Percentiles rank a stretch among this genome's conserved stretches.
These are phyloP conservation scores for Dinoponera quadriceps DNA, from an alignment of 1,140 invertebrate species.

Conservation along the genomic window DNA sequence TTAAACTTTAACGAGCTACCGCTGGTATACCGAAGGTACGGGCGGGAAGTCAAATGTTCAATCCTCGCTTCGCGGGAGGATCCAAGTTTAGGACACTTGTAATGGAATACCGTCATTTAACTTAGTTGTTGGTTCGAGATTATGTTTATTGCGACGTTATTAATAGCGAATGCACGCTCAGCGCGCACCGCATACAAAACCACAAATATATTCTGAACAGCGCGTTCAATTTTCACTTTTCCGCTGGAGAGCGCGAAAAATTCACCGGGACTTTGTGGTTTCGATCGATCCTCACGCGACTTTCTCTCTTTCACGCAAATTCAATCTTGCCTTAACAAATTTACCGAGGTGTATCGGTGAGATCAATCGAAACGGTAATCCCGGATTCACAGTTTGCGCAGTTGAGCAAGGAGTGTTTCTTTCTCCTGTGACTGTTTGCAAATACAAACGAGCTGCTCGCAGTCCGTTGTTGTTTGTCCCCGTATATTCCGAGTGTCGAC, in stretches of 20 bases:
- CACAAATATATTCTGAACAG: too few relatives aligned
- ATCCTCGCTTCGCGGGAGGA: slow-evolving; percentile 32
- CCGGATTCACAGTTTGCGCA: slow-evolving; percentile 2
- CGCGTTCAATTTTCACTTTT: neutral
- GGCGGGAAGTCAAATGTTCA: slow-evolving; percentile 49
- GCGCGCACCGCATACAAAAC: too few relatives aligned
- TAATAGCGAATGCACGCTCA: neutral
- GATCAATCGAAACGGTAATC: slow-evolving; percentile 29
- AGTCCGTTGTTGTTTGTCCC: slow-evolving; percentile 54
- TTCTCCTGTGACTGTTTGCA: slow-evolving; percentile 42
- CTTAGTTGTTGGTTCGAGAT: slow-evolving; percentile 30
- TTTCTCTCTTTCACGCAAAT: neutral
- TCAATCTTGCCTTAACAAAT: neutral
- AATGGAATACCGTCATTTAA: slow-evolving; percentile 35
- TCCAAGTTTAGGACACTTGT: slow-evolving; percentile 32
- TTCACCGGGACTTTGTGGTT: too few relatives aligned
- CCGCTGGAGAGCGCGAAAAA: too few relatives aligned
- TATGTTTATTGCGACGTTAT: slow-evolving; percentile 7
- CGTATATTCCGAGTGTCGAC: slow-evolving; percentile 11
- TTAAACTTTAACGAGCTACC: slow-evolving; percentile 50
- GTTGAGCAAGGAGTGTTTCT: slow-evolving; percentile 41
- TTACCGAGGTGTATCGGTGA: neutral
- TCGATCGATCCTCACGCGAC: neutral
- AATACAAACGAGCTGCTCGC: slow-evolving; percentile 41
- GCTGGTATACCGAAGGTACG: neutral